Conservation (phyloP, 2,113 vertebrate species). For the Leptodactylus fuscus region DNA sequence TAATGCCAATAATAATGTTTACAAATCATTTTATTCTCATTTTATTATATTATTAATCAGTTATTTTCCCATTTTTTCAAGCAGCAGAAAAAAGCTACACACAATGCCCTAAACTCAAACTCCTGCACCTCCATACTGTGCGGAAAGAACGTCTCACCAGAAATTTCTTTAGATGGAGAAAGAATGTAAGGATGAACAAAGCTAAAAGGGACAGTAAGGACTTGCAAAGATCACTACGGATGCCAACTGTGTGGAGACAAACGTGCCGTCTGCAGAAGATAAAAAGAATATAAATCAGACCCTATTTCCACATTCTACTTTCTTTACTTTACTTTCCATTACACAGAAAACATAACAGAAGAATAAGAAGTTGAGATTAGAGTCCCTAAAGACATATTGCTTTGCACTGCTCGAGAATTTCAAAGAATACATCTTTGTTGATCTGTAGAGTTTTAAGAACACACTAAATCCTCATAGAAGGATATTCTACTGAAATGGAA, state of each 20-base stretch:
- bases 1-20: no score
- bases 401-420: background rate
- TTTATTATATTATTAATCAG: background rate
- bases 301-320: background rate
- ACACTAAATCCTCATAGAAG: conserved; percentile 1
- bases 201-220: background rate
- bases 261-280: background rate
- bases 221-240: background rate
- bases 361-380: conserved; percentile 10
- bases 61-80: background rate
- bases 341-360: background rate
- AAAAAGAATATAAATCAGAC: conserved; percentile 27
- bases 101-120: background rate
- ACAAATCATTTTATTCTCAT: no score
- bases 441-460: conserved; percentile 18
- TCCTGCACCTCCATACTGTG: background rate
- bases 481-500: background rate
- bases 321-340: conserved; percentile 7
- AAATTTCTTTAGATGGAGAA: background rate
- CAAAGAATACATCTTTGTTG: conserved; percentile 13
- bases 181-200: background rate
- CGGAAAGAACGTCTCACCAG: background rate
- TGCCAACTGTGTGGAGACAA: background rate
- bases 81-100: background rate
- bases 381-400: conserved; percentile 21